phyloP scores from a whole-genome alignment of 2,888 invertebrate species.

The Drosophila koepferae region DNA sequence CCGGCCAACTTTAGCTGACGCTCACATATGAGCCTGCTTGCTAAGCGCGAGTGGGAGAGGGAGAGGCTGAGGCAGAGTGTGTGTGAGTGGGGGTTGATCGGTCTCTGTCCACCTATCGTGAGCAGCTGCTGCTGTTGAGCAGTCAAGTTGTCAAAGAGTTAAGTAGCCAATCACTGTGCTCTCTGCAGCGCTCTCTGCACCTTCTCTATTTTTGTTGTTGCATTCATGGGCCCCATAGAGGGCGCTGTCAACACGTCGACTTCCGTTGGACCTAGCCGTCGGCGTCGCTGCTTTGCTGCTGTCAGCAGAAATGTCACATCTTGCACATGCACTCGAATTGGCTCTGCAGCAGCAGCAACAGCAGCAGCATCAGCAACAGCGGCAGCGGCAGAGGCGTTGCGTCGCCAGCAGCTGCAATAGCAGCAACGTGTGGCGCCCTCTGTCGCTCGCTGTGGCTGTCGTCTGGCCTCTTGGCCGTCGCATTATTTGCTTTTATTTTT shows the following conservation, averaged over 20 bases:
- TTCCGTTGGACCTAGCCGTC: slow-evolving; percentile 61
- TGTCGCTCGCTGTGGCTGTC: slow-evolving; percentile 40
- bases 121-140: slow-evolving; percentile 39
- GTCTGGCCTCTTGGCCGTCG: slow-evolving; percentile 43
- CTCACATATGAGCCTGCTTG: slow-evolving; percentile 40
- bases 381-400: slow-evolving; percentile 6
- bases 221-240: slow-evolving; percentile 63
- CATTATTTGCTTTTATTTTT: slow-evolving; percentile 79
- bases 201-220: slow-evolving; percentile 24
- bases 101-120: slow-evolving; percentile 26
- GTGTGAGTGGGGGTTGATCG: not conserved
- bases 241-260: slow-evolving; percentile 79
- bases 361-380: slow-evolving; percentile 7
- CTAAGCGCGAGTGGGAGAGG: not conserved
- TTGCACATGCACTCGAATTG: slow-evolving; percentile 73
- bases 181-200: slow-evolving; percentile 15
- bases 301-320: slow-evolving; percentile 79
- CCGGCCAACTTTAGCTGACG: slow-evolving; percentile 48
- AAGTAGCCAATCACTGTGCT: slow-evolving; percentile 77
- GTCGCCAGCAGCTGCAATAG: slow-evolving; percentile 5
- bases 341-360: slow-evolving; percentile 20
- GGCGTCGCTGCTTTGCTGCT: slow-evolving; percentile 60
- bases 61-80: not conserved
- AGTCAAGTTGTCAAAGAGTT: slow-evolving; percentile 77
- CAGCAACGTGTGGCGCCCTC: slow-evolving; percentile 46